A percentile compares a stretch with the other conserved stretches of the same genome.
These are phyloP conservation scores for Dicranocentrus wangi DNA, from an alignment of 2,888 invertebrate genomes.

Conservation along the genomic window DNA sequence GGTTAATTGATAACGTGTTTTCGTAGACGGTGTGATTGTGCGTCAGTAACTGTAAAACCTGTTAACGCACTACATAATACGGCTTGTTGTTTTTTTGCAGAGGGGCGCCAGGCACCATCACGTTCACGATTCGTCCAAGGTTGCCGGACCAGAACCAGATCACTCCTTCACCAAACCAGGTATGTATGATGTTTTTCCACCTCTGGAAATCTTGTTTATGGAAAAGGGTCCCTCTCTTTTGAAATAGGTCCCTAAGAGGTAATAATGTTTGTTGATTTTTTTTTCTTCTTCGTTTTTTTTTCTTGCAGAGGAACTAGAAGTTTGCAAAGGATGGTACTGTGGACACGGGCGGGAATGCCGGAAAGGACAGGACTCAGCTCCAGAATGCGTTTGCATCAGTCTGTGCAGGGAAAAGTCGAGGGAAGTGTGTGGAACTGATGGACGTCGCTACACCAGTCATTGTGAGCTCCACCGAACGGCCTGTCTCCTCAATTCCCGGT, in stretches of 20 bases:
- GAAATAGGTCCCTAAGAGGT: too few species aligned
- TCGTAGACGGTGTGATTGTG: too few species aligned
- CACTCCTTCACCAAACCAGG: conserved; percentile 26
- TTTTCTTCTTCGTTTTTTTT: too few species aligned
- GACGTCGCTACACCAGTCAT: conserved; percentile 81
- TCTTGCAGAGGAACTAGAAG: conserved; percentile 45
- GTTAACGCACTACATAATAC: too few species aligned
- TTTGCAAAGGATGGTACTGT: conserved; percentile 69
- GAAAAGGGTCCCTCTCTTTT: too few species aligned
- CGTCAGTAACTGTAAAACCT: too few species aligned
- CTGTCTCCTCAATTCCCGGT: conserved; percentile 78
- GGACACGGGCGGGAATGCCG: conserved; percentile 71
- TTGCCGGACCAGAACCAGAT: conserved; percentile 48
- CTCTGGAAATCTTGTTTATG: too few species aligned
- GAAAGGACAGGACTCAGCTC: conserved; percentile 61
- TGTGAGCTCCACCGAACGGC: conserved; percentile 81
- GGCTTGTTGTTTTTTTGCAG: conserved; percentile 48
- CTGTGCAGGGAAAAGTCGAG: conserved; percentile 73
- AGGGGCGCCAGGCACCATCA: conserved; percentile 61
- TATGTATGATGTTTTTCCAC: background rate
- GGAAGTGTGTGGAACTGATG: conserved; percentile 81
- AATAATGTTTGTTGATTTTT: too few species aligned
- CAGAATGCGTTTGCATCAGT: conserved; percentile 69
- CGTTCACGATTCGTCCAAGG: conserved; percentile 50
- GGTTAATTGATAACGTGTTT: too few species aligned